phyloP scores from a whole-genome alignment of 2,888 invertebrate genomes.

The Noctua janthe region DNA sequence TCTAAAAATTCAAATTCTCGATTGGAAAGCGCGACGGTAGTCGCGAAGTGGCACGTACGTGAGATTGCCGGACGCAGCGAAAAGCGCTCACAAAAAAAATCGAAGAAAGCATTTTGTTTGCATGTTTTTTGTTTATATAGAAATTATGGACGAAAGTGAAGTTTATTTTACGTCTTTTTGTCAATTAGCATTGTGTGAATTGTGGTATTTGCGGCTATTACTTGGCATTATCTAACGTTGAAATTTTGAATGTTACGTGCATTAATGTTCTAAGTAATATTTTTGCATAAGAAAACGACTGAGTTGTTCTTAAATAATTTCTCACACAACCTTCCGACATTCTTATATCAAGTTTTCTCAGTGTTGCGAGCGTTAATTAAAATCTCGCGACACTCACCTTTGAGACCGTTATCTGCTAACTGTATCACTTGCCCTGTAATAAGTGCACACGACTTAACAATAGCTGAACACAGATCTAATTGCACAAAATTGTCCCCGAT shows the following conservation, averaged over 20 bases:
- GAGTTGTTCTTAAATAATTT: background rate
- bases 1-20: conserved; percentile 62
- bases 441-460: conserved; percentile 59
- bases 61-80: conserved; percentile 63
- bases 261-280: background rate
- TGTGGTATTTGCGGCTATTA: conserved; percentile 35
- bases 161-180: conserved; percentile 44
- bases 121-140: conserved; percentile 66
- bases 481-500: conserved; percentile 68
- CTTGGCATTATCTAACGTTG: conserved; percentile 43
- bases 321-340: conserved; percentile 23
- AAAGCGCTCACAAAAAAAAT: conserved; percentile 64
- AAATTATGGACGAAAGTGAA: conserved; percentile 62
- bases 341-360: conserved; percentile 39
- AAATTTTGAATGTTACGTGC: conserved; percentile 27
- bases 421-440: conserved; percentile 53
- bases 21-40: conserved; percentile 73
- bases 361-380: conserved; percentile 57
- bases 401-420: conserved; percentile 54
- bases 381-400: conserved; percentile 57
- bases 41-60: conserved; percentile 73
- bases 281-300: no score
- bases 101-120: conserved; percentile 65
- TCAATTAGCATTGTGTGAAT: conserved; percentile 34
- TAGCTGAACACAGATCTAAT: conserved; percentile 62